phyloP scores from a whole-genome alignment of 2,888 invertebrate species.

The Mimumesa dahlbomi region DNA sequence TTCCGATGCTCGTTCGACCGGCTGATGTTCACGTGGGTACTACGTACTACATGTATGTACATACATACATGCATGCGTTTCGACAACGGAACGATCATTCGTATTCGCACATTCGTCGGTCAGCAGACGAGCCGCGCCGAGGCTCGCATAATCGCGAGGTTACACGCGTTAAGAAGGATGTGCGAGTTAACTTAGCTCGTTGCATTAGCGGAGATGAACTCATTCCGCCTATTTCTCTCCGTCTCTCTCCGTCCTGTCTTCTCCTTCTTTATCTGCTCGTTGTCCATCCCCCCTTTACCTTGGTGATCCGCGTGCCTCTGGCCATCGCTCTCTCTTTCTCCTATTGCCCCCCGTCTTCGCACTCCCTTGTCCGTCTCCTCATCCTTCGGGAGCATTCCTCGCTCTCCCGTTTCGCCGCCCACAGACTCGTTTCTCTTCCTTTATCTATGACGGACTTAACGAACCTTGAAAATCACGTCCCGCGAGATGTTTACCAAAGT shows the following conservation, averaged over 20 bases:
- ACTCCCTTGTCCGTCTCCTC: slow-evolving; percentile 10
- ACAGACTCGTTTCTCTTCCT: slow-evolving; percentile 21
- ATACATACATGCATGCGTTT: not conserved
- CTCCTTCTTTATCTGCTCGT: slow-evolving; percentile 11
- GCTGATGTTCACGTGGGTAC: slow-evolving; percentile 16
- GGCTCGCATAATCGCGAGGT: slow-evolving; percentile 66
- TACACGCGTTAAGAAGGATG: slow-evolving; percentile 78
- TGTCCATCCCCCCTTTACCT: slow-evolving; percentile 13
- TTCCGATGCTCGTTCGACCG: slow-evolving; percentile 7
- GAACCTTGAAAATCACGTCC: slow-evolving; percentile 63
- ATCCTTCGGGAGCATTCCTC: slow-evolving; percentile 28
- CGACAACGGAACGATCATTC: slow-evolving; percentile 33
- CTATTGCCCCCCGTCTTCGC: slow-evolving; percentile 11
- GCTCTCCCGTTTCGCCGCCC: slow-evolving; percentile 35
- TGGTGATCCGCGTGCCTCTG: slow-evolving; percentile 31
- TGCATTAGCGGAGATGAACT: slow-evolving; percentile 79
- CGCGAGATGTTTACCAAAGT: slow-evolving; percentile 55
- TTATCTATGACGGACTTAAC: slow-evolving; percentile 51
- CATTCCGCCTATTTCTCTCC: slow-evolving; percentile 71
- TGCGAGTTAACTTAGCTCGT: slow-evolving; percentile 78
- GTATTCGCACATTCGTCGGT: slow-evolving; percentile 46
- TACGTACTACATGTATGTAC: too few relatives aligned
- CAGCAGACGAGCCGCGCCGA: slow-evolving; percentile 31
- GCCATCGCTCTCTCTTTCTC: slow-evolving; percentile 17
- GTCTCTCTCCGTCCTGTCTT: slow-evolving; percentile 24